Evolutionary conservation across 64 coral and sea anemone species (phyloP).

Genomic region (Cladopsammia gracilis): DNA sequence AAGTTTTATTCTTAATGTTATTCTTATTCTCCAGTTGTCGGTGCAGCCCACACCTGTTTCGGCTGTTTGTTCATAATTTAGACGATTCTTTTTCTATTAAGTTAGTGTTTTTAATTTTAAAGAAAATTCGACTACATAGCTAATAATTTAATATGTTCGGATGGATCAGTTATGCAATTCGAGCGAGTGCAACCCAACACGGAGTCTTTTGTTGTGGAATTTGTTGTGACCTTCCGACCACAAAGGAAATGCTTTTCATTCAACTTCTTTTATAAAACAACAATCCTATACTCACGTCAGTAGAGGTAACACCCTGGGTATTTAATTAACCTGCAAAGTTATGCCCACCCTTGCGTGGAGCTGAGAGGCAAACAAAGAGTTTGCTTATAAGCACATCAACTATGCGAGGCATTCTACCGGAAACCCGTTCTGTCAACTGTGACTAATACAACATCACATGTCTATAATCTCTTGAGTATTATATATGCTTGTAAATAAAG

Average conservation of each 20-base stretch:
- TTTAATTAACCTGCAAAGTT: not conserved
- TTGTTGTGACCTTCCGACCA: not conserved
- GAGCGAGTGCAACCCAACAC: no score
- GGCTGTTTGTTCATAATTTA: no score
- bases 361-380: not conserved
- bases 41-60: no score
- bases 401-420: not conserved
- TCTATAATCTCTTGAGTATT: conserved; percentile 33
- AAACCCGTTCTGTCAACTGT: conserved; percentile 18
- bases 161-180: no score
- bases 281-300: not conserved
- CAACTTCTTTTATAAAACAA: not conserved
- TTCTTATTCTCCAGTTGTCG: no score
- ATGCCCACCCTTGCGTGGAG: not conserved
- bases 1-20: no score
- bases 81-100: no score
- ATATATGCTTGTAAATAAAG: conserved; percentile 40
- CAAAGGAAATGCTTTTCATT: conserved; percentile 33
- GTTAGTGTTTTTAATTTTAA: no score
- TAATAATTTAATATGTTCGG: no score
- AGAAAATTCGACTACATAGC: no score
- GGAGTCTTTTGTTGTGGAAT: not conserved
- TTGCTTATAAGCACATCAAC: not conserved
- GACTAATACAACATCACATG: conserved; percentile 35
- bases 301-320: not conserved